Evolutionary conservation across 2,113 vertebrate genomes (phyloP), one percentile per base, ranked within the genome.

Genomic region (Thermophis baileyi): DNA sequence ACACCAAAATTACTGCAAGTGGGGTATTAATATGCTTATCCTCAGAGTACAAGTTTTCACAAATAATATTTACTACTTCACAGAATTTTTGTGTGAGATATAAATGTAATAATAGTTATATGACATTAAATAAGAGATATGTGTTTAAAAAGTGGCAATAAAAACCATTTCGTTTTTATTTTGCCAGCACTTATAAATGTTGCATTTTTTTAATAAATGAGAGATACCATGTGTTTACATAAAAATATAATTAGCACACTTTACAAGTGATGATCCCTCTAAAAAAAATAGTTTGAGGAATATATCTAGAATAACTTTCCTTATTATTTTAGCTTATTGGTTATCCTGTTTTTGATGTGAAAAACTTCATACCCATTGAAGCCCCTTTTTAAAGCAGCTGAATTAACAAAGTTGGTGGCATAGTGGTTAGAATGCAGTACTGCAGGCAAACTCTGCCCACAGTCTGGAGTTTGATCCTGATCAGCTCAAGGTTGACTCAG

Each of bases 351-450:
- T 53, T 90, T 24, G 18, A 49, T 90, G 63, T 35, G 22, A 81
- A 12, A 90, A 81, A 40, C 47, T 1, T 51, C 18, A 50, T 51
- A n/a, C 18, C 30, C 40, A 40, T 20, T 51, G 30, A 90, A 0
- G 0, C 6, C 90, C 53, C 11, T 53, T 81, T 88, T 90, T 0
- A 0, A 74, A 81, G 46, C 0, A 0, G 6, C 49, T 87, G 90
- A 92, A 69, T 30, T 12, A 12, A 91, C 63, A 85, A 2, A 90
- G 6, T 49, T 69, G 30, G 30, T 69, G 30, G 60, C 30, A 69
- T 14, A n/a, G 1, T 69, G 1, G 30, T 69, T 69, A n/a, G 60
- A 69, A 69, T 69, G 30, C 27, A 63, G 10, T 12, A 60, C 3
- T 60, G 55, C 27, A 30, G 57, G 57, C 11, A 63, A 30, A 63